Evolutionary conservation across 2,113 vertebrate genomes (phyloP), one percentile per base, ranked within the genome.

Genomic region (Scatophagus argus): DNA sequence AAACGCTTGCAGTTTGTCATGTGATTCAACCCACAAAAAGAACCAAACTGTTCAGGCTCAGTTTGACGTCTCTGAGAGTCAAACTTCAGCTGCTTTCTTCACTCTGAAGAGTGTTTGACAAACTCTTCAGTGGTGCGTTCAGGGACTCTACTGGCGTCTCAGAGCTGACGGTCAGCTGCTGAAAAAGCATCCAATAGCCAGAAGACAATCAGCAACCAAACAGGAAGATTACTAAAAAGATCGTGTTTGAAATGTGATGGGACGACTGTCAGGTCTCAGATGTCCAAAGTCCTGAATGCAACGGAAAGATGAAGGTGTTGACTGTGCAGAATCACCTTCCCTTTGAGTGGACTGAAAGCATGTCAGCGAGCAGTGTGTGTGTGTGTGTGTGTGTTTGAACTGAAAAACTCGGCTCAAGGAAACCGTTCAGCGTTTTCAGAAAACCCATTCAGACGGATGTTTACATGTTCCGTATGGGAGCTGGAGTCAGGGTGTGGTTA

Each of bases 161-260:
- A 41, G 21, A 60, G 32, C 38, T 10, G 14, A 34, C 9, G 16
- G 13, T 51, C 9, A 1, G 36, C 46, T 52, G 36, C 19, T 0
- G 1, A 34, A 34, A 31, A 27, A 29, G 32, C n/a, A 11, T 16
- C 46, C 3, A 21, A 51, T 7, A n/a, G 8, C 10, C 12, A 51
- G 21, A 32, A 41, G 71, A 71, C 71, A 76, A 76, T 70, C 69
- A 60, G n/a, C 25, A 38, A 31, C 17, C 17, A 21, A 66, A 47
- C 41, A 46, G 32, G n/a, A 75, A 10, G 0, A 17, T 32, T 7
- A 16, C 9, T 8, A 36, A 52, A 29, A 27, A 3, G 34, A 51
- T 21, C 34, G 17, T 17, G 21, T 21, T 23, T 8, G 0, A 27
- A 44, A 13, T 8, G 2, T 17, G 17, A 12, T 0, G 36, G 34